A percentile compares a stretch with the other conserved stretches of the same genome.
phyloP scores from a whole-genome alignment of 2,888 invertebrate species.

The Mimumesa dahlbomi region DNA sequence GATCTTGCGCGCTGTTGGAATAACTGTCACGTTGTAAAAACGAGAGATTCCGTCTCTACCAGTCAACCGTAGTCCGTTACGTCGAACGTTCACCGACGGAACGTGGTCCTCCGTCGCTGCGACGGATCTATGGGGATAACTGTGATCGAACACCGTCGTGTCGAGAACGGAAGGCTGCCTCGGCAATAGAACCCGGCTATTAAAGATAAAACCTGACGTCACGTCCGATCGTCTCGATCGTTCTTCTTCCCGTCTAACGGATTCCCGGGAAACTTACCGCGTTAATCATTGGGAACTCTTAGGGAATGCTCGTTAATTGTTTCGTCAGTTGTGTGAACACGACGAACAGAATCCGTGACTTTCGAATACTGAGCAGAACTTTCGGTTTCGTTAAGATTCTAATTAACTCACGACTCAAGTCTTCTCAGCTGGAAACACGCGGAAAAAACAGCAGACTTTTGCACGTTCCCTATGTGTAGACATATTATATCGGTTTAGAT shows the following conservation, averaged over 20 bases:
- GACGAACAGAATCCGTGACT: no score
- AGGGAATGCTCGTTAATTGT: conserved; percentile 17
- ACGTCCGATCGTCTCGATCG: conserved; percentile 3
- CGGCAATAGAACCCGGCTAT: conserved; percentile 9
- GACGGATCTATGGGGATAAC: conserved; percentile 39
- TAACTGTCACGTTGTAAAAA: no score
- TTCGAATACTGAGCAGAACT: no score
- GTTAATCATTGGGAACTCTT: background rate
- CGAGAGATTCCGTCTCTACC: no score
- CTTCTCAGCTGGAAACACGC: no score
- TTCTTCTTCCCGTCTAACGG: background rate
- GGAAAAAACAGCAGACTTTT: no score
- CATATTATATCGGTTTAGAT: no score
- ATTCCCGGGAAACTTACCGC: background rate
- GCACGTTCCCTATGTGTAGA: no score
- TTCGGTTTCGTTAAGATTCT: background rate
- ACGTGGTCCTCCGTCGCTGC: conserved; percentile 27
- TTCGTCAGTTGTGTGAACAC: conserved; percentile 9
- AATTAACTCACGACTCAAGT: no score
- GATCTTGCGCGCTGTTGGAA: no score
- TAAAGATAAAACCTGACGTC: conserved; percentile 24
- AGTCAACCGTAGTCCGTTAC: no score
- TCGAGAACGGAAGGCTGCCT: conserved; percentile 3
- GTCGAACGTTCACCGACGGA: conserved; percentile 7
- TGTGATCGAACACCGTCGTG: conserved; percentile 32